Evolutionary conservation across 2,113 vertebrate genomes (phyloP).

Genomic region (Hemichromis elongatus): DNA sequence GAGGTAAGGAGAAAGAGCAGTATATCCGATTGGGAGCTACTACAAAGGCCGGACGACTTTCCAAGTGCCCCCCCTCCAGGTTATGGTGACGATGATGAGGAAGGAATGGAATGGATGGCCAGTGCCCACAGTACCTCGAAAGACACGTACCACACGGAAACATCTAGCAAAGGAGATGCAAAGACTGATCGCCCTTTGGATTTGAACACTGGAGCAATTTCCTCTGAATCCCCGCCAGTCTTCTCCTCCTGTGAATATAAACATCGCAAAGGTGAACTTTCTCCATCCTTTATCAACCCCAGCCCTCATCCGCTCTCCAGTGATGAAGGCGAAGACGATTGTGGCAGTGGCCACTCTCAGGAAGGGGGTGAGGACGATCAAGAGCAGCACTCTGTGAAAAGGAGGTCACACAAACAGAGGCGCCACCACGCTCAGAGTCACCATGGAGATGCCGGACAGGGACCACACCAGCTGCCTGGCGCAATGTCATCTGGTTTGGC

Average conservation of each 20-base stretch:
- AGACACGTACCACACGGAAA: slow-evolving; percentile 56
- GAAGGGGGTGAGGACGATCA: slow-evolving; percentile 64
- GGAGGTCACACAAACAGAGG: slow-evolving; percentile 79
- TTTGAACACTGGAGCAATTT: slow-evolving; percentile 62
- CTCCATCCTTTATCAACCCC: slow-evolving; percentile 93
- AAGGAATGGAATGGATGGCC: slow-evolving; percentile 53
- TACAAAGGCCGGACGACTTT: slow-evolving; percentile 56
- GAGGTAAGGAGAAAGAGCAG: slow-evolving; percentile 66
- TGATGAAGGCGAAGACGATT: slow-evolving; percentile 78
- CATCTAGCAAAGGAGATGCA: slow-evolving; percentile 34
- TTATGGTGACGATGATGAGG: slow-evolving; percentile 47
- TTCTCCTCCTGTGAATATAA: slow-evolving; percentile 76
- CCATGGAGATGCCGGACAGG: slow-evolving; percentile 49
- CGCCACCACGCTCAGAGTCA: slow-evolving; percentile 73
- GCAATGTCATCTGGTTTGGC: slow-evolving; percentile 50
- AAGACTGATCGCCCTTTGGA: slow-evolving; percentile 74
- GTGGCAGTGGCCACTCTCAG: slow-evolving; percentile 49
- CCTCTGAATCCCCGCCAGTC: slow-evolving; percentile 44
- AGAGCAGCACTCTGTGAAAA: slow-evolving; percentile 74
- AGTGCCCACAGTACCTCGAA: slow-evolving; percentile 67
- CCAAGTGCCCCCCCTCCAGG: slow-evolving; percentile 52
- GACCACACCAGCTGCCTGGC: slow-evolving; percentile 34
- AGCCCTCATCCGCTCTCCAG: slow-evolving; percentile 82
- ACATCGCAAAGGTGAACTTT: slow-evolving; percentile 84
- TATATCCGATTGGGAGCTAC: slow-evolving; percentile 61